A percentile compares a stretch with the other conserved stretches of the same genome.
phyloP scores from a whole-genome alignment of 2,113 vertebrate genomes.

The Periophthalmodon schlosseri region DNA sequence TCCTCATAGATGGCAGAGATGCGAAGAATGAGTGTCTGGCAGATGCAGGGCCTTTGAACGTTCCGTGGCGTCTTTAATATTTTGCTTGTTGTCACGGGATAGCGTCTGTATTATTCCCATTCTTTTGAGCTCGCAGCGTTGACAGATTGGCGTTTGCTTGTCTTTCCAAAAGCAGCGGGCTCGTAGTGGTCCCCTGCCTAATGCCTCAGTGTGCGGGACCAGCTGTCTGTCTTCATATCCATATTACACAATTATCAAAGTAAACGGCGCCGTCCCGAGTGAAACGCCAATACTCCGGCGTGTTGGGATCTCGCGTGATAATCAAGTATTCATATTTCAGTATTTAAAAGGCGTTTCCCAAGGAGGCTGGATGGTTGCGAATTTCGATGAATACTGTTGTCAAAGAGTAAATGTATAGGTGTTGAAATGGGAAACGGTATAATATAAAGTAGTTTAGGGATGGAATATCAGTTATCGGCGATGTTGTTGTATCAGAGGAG shows the following conservation, averaged over 20 bases:
- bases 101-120: constrained; percentile 11
- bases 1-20: neutral
- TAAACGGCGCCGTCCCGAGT: constrained; percentile 17
- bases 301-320: constrained; percentile 20
- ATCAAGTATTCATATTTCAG: constrained; percentile 35
- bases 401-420: too few relatives aligned
- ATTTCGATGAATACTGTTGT: too few relatives aligned
- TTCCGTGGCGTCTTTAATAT: neutral
- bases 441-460: too few relatives aligned
- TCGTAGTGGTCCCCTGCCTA: constrained; percentile 4
- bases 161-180: constrained; percentile 18
- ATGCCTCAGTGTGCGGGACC: constrained; percentile 21
- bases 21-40: constrained; percentile 2
- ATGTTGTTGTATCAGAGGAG: too few relatives aligned
- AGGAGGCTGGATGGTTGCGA: too few relatives aligned
- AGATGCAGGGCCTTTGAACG: neutral
- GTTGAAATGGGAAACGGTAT: too few relatives aligned
- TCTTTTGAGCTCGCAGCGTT: constrained; percentile 19
- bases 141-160: constrained; percentile 18
- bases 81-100: neutral
- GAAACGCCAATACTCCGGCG: constrained; percentile 23
- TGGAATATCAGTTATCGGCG: too few relatives aligned
- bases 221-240: constrained; percentile 36
- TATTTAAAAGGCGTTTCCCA: neutral
- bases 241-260: constrained; percentile 43